Conservation (phyloP, 2,888 invertebrate genomes). For the Nemotelus pantherinus region DNA sequence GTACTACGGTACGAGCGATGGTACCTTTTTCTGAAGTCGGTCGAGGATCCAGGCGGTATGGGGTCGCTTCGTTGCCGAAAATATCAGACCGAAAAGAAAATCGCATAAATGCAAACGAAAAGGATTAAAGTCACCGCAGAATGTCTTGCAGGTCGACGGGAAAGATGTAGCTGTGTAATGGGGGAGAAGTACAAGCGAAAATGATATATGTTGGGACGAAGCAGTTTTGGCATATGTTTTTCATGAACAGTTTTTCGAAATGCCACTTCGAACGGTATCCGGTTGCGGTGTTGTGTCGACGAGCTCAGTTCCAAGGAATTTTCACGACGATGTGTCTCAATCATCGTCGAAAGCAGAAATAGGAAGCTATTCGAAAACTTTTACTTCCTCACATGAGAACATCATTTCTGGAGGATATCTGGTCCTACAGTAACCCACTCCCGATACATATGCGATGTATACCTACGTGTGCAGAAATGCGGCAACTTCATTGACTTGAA, state of each 20-base stretch:
- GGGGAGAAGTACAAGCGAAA: background rate
- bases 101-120: slow-evolving; percentile 30
- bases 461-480: slow-evolving; percentile 7
- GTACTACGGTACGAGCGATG: background rate
- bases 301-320: background rate
- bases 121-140: slow-evolving; percentile 38
- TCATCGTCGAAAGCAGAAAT: slow-evolving; percentile 4
- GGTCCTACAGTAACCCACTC: background rate
- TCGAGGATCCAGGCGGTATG: too few relatives aligned
- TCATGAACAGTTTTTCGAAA: slow-evolving; percentile 31
- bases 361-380: slow-evolving; percentile 32
- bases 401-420: slow-evolving; percentile 24
- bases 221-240: slow-evolving; percentile 24
- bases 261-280: background rate
- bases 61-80: slow-evolving; percentile 10
- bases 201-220: slow-evolving; percentile 14
- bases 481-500: slow-evolving; percentile 38
- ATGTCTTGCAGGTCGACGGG: slow-evolving; percentile 22
- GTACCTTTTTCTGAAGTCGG: background rate
- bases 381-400: slow-evolving; percentile 37
- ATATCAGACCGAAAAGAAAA: slow-evolving; percentile 23
- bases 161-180: slow-evolving; percentile 2
- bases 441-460: slow-evolving; percentile 7
- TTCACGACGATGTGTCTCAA: slow-evolving; percentile 1
- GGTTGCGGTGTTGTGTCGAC: background rate